Conservation (phyloP, 2,888 invertebrate genomes). For the Stratiomys singularior region DNA sequence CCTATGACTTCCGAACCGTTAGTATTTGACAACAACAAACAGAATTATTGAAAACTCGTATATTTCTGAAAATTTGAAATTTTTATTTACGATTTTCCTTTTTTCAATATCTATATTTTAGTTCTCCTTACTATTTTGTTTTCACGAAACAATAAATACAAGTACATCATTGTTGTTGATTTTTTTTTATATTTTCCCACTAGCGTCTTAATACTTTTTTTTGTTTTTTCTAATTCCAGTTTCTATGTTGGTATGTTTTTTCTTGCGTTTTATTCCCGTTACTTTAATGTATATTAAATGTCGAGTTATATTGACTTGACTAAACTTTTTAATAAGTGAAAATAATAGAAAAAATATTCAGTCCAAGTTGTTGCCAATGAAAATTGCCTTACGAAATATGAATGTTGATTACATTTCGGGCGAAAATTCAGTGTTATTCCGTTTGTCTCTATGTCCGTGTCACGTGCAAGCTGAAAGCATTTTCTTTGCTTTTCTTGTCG, state of each 20-base stretch:
- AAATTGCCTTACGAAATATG: slow-evolving; percentile 46
- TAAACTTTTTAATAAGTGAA: background rate
- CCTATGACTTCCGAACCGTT: no score
- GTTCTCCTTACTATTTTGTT: background rate
- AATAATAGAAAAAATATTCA: background rate
- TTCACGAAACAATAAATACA: slow-evolving; percentile 27
- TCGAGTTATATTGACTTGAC: background rate
- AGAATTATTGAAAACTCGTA: background rate
- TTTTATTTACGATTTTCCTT: slow-evolving; percentile 3
- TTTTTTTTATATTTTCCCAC: slow-evolving; percentile 3
- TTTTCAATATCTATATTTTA: background rate
- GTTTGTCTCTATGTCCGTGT: no score
- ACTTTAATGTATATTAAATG: background rate
- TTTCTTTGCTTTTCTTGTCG: no score
- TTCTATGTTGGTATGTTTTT: background rate
- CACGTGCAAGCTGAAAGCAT: no score
- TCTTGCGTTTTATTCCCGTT: background rate
- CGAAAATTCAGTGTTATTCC: no score
- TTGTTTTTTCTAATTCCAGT: background rate
- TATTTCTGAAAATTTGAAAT: slow-evolving; percentile 25
- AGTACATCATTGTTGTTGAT: slow-evolving; percentile 25
- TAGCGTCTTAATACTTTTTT: background rate
- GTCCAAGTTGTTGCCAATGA: slow-evolving; percentile 52
- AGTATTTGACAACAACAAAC: no score
- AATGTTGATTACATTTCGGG: background rate